Conservation (phyloP, 2,113 vertebrate species). For the Sapajus apella region DNA sequence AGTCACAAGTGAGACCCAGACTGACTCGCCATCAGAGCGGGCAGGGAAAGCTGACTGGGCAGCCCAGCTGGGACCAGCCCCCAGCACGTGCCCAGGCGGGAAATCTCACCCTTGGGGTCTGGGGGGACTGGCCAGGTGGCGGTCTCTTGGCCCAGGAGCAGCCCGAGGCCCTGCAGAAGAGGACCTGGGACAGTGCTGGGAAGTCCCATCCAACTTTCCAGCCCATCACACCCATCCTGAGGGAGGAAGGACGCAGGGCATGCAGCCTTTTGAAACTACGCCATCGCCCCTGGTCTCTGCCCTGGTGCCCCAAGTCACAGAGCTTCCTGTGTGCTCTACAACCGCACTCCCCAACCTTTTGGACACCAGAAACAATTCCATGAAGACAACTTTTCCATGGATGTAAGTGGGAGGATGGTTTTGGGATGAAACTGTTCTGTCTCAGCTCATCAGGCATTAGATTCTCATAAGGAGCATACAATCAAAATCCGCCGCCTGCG, state of each 20-base stretch:
- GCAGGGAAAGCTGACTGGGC: not conserved
- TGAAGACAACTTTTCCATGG: too few relatives aligned
- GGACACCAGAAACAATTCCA: too few relatives aligned
- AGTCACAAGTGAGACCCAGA: not conserved
- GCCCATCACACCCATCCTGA: not conserved
- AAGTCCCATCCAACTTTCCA: not conserved
- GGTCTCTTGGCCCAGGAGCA: not conserved
- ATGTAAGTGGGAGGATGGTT: too few relatives aligned
- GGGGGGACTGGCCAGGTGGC: not conserved
- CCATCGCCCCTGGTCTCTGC: not conserved
- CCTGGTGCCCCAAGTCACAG: too few relatives aligned
- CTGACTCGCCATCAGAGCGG: not conserved
- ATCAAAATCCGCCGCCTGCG: too few relatives aligned
- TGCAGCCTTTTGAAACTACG: not conserved
- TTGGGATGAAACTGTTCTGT: too few relatives aligned
- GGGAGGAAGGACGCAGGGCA: not conserved
- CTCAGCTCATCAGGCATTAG: too few relatives aligned
- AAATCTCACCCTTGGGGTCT: not conserved
- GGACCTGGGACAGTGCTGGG: not conserved
- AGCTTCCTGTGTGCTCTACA: too few relatives aligned
- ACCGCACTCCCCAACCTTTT: too few relatives aligned
- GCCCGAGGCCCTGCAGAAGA: not conserved
- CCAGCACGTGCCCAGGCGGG: rapidly evolving
- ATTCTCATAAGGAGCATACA: too few relatives aligned
- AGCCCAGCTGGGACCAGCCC: not conserved